Evolutionary conservation across 2,888 invertebrate species (phyloP), one percentile per base, ranked within the genome.

Genomic region (Phaonia tiefii): DNA sequence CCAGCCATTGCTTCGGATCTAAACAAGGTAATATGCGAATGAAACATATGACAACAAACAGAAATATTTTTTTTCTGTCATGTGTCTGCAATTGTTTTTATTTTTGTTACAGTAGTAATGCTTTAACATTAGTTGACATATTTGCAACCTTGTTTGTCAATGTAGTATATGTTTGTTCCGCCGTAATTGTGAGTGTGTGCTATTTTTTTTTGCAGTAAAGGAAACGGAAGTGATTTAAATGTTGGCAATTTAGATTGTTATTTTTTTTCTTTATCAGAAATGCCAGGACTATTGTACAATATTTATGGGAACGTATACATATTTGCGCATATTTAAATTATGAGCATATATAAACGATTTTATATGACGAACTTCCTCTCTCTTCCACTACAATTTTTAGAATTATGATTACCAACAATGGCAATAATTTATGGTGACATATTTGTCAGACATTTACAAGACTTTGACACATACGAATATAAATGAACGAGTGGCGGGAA

Each of bases 341-440:
- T 70, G 70, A 31, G 17, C 54, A 75, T 65, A 65, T 37, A 78
- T 67, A 54, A 72, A 72, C 77, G 66, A 63, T 83, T 82, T 84
- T 25, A 22, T 20, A 26, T 13, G 56, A 1, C 13, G 25, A 8
- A 39, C 20, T 56, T 37, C 22, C n/a, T 13, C n/a, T n/a, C 26
- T 56, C 26, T 0, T 26, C 22, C 63, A 37, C 63, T 20, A 66
- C 80, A 79, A 79, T 85, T 82, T 82, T 83, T 79, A 84, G 81
- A 85, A 84, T 84, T 84, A 83, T 84, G 83, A 82, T 82, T 83
- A 75, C 84, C 78, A 82, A 80, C 84, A 83, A 84, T 84, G 83
- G 67, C 79, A 74, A 80, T 85, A 83, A 85, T 83, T 85, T 84
- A 84, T 85, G 81, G 66, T 84, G 83, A 84, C 83, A 82, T 83